A percentile compares a stretch with the other conserved stretches of the same genome.
These are phyloP conservation scores for Aspidiotus destructor DNA, from an alignment of 2,888 invertebrate species.

Conservation along the genomic window DNA sequence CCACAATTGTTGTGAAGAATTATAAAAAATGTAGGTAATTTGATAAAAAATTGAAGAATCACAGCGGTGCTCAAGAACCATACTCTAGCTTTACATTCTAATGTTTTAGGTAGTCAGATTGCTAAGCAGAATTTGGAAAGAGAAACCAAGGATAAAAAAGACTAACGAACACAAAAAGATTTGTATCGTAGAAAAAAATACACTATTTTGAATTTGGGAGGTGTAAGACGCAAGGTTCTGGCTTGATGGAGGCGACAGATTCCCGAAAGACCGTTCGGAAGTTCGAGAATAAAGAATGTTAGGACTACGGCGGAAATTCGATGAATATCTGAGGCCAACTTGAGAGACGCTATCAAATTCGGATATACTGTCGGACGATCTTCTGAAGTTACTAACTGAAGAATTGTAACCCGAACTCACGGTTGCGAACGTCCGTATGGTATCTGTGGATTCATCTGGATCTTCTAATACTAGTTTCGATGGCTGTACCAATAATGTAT, in stretches of 20 bases:
- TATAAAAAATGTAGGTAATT: no score
- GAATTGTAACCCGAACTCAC: constrained; percentile 22
- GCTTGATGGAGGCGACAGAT: not conserved
- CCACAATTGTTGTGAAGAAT: no score
- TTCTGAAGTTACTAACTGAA: not conserved
- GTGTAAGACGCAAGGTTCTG: not conserved
- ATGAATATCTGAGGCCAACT: not conserved
- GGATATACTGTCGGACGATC: not conserved
- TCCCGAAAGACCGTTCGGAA: constrained; percentile 15
- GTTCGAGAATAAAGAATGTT: not conserved
- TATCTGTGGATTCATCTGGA: not conserved
- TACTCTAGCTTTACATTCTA: no score
- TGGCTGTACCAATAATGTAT: constrained; percentile 9
- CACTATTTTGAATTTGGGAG: constrained; percentile 1
- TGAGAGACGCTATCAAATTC: constrained; percentile 25
- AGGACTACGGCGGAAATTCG: not conserved
- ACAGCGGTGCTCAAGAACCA: no score
- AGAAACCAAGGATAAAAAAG: constrained; percentile 21
- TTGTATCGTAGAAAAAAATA: constrained; percentile 9
- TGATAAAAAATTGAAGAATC: no score
- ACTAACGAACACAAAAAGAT: constrained; percentile 18
- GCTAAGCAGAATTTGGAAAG: constrained; percentile 9
- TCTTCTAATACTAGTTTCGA: constrained; percentile 12
- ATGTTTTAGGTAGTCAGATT: no score
- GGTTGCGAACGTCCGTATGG: constrained; percentile 5